A percentile compares a stretch with the other conserved stretches of the same genome.
phyloP scores from a whole-genome alignment of 2,888 invertebrate genomes.

The Troglohyphantes excavatus region DNA sequence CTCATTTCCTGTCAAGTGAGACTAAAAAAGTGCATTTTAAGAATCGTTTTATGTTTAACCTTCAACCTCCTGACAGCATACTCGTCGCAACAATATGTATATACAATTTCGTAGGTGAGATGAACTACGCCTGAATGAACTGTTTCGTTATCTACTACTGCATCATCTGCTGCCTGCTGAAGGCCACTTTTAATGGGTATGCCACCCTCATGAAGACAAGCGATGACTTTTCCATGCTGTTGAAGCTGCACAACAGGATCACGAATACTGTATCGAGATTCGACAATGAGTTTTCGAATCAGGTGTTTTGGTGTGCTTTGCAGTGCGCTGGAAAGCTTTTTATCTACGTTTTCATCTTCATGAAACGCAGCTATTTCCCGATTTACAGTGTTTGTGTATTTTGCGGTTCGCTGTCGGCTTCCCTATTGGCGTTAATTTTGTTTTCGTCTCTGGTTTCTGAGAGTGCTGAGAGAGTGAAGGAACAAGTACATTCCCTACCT shows the following conservation, averaged over 20 bases:
- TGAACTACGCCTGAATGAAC: background rate
- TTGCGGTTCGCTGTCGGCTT: background rate
- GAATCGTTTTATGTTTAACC: background rate
- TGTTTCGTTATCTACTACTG: slow-evolving; percentile 9
- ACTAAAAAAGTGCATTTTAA: background rate
- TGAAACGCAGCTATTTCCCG: background rate
- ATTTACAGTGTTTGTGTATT: background rate
- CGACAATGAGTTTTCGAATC: background rate
- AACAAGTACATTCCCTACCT: background rate
- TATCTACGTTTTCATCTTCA: background rate
- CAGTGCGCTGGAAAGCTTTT: background rate
- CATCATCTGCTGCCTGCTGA: background rate
- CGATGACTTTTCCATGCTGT: background rate
- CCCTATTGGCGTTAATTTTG: background rate
- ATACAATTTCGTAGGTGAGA: background rate
- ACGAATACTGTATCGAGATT: background rate
- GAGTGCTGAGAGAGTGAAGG: background rate
- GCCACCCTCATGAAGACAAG: background rate
- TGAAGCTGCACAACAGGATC: background rate
- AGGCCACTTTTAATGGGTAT: background rate
- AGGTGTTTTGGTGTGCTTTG: background rate
- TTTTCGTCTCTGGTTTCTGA: background rate
- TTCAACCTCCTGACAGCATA: background rate
- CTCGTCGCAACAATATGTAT: too few species aligned
- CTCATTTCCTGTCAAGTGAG: background rate